These are phyloP conservation scores for Pandemis cinnamomeana DNA, from an alignment of 2,888 invertebrate species.

Conservation along the genomic window DNA sequence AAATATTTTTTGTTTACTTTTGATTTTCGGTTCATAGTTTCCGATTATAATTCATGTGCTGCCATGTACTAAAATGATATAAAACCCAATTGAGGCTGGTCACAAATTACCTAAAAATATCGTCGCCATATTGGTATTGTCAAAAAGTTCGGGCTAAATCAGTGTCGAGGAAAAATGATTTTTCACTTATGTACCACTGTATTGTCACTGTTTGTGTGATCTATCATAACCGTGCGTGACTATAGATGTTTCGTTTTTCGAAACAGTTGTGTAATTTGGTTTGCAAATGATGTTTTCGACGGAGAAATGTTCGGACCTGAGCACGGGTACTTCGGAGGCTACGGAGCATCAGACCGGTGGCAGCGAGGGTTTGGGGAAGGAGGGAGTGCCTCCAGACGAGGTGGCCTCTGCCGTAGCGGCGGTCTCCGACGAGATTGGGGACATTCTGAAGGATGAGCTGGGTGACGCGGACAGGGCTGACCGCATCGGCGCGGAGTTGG, in stretches of 20 bases:
- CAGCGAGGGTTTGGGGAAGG: conserved; percentile 63
- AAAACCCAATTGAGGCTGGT: conserved; percentile 69
- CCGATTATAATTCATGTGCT: conserved; percentile 48
- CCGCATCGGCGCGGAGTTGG: conserved; percentile 75
- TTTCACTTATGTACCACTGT: conserved; percentile 68
- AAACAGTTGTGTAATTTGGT: conserved; percentile 71
- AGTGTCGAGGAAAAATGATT: conserved; percentile 81
- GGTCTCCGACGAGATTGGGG: conserved; percentile 78
- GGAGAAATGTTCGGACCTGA: conserved; percentile 76
- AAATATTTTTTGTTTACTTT: not conserved
- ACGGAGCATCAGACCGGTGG: conserved; percentile 68
- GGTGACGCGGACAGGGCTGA: conserved; percentile 76
- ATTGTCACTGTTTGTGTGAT: conserved; percentile 71
- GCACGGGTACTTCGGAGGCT: conserved; percentile 65
- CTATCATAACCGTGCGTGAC: conserved; percentile 66
- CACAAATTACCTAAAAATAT: conserved; percentile 82
- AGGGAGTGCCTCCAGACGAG: conserved; percentile 70
- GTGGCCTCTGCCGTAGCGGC: conserved; percentile 76
- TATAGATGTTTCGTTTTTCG: conserved; percentile 80
- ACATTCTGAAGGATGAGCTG: conserved; percentile 78
- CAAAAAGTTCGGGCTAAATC: conserved; percentile 78
- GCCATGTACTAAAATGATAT: conserved; percentile 64
- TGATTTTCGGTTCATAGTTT: not conserved
- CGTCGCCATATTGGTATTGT: conserved; percentile 86
- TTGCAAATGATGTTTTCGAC: conserved; percentile 80